phyloP scores from a whole-genome alignment of 2,113 vertebrate species.

The Chaenogobius annularis region DNA sequence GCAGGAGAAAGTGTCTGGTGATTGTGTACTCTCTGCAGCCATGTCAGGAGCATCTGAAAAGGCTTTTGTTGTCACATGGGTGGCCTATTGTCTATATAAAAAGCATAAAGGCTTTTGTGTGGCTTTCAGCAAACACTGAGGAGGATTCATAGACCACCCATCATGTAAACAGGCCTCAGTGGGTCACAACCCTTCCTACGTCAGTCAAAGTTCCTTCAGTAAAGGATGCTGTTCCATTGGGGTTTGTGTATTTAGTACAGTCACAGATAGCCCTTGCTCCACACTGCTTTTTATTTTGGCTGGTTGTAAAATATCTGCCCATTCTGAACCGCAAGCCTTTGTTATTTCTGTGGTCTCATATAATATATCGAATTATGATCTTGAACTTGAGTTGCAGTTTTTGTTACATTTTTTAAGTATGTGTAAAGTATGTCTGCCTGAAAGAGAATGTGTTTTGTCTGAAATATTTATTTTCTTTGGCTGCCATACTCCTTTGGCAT shows the following conservation, averaged over 20 bases:
- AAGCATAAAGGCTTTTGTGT: constrained; percentile 49
- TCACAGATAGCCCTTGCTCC: neutral
- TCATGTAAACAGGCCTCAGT: constrained; percentile 40
- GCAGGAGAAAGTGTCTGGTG: constrained; percentile 18
- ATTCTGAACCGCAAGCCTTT: neutral
- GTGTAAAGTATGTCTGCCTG: neutral
- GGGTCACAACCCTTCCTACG: neutral
- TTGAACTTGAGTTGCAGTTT: neutral
- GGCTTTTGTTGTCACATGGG: constrained; percentile 59
- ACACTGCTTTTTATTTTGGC: neutral
- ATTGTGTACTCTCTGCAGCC: constrained; percentile 6
- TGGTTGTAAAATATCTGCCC: neutral
- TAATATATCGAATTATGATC: neutral
- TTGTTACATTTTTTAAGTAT: neutral
- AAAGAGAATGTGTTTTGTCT: constrained; percentile 7
- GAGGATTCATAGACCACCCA: constrained; percentile 45
- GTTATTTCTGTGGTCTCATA: too few relatives aligned
- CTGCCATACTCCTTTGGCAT: constrained; percentile 47
- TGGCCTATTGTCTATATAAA: constrained; percentile 41
- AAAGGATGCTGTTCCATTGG: neutral
- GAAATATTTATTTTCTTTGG: constrained; percentile 46
- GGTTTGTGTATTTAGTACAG: neutral
- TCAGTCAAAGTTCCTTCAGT: neutral
- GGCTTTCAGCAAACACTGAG: constrained; percentile 43
- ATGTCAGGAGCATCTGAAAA: constrained; percentile 40